Percentiles rank a stretch among this genome's conserved stretches.
Evolutionary conservation across 2,113 vertebrate genomes (phyloP).

Genomic region (Chaetodon auriga): DNA sequence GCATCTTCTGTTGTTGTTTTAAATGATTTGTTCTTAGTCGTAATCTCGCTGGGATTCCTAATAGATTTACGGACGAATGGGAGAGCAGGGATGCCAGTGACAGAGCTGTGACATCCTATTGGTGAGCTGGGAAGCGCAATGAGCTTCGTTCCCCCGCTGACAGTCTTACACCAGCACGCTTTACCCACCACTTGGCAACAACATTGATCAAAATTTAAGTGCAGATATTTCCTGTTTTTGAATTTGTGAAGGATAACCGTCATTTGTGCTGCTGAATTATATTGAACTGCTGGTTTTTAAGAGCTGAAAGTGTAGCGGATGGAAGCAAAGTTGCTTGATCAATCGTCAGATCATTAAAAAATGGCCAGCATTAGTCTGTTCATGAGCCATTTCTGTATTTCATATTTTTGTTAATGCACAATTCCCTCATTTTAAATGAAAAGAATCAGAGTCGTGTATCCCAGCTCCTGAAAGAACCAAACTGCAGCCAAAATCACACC

Average conservation of each 20-base stretch:
- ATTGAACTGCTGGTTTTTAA: background rate
- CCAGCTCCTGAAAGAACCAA: background rate
- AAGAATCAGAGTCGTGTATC: background rate
- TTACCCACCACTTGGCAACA: constrained; percentile 44
- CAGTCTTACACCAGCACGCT: constrained; percentile 33
- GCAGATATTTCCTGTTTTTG: constrained; percentile 16
- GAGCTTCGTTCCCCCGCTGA: constrained; percentile 43
- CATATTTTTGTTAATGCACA: background rate
- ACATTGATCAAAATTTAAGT: constrained; percentile 14
- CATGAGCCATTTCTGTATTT: background rate
- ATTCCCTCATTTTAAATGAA: background rate
- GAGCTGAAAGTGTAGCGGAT: background rate
- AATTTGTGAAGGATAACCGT: background rate
- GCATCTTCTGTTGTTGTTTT: constrained; percentile 33
- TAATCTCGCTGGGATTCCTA: constrained; percentile 31
- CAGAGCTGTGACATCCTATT: constrained; percentile 65
- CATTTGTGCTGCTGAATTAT: background rate
- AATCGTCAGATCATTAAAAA: background rate
- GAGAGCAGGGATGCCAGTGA: constrained; percentile 45
- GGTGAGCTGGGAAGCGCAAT: constrained; percentile 46
- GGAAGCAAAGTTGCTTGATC: constrained; percentile 1
- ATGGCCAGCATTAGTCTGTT: background rate
- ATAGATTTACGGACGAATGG: constrained; percentile 42
- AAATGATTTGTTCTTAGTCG: constrained; percentile 21
- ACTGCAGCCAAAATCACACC: background rate